These are phyloP conservation scores for Ptilonorhynchus violaceus DNA, from an alignment of 2,113 vertebrate species.

Conservation along the genomic window DNA sequence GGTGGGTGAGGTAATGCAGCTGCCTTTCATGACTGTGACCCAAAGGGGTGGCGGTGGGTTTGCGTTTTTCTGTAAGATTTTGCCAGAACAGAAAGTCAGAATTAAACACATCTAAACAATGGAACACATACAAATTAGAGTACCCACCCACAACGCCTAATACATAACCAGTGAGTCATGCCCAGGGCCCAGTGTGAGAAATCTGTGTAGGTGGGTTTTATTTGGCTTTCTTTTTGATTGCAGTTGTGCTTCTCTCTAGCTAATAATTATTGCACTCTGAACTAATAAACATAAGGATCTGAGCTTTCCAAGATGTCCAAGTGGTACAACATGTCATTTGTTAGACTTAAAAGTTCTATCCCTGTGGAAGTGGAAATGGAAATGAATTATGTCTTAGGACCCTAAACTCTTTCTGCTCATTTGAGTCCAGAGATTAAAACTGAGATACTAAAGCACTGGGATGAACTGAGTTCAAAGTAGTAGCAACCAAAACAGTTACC, in stretches of 20 bases:
- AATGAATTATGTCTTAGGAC: neutral
- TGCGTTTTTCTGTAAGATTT: neutral
- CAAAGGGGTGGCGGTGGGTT: neutral
- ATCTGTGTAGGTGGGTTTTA: conserved; percentile 41
- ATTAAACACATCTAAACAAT: conserved; percentile 46
- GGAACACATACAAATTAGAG: conserved; percentile 30
- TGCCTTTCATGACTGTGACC: neutral
- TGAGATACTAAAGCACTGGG: neutral
- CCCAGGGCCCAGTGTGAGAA: conserved; percentile 40
- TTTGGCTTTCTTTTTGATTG: conserved; percentile 34
- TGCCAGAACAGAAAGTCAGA: conserved; percentile 53
- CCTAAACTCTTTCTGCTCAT: neutral
- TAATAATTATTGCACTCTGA: conserved; percentile 13
- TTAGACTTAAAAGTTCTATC: neutral
- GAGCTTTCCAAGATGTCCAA: neutral
- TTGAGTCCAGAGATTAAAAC: neutral
- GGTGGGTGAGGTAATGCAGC: conserved; percentile 25
- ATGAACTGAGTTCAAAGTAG: neutral
- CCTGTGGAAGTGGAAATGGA: neutral
- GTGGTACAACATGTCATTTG: neutral
- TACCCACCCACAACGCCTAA: conserved; percentile 39
- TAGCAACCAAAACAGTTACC: neutral
- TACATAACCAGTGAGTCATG: conserved; percentile 47
- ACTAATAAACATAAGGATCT: neutral
- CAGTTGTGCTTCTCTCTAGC: conserved; percentile 17